Base-by-base conservation (phyloP, 2,888 invertebrate species). In the Torymus tubicola region DNA sequence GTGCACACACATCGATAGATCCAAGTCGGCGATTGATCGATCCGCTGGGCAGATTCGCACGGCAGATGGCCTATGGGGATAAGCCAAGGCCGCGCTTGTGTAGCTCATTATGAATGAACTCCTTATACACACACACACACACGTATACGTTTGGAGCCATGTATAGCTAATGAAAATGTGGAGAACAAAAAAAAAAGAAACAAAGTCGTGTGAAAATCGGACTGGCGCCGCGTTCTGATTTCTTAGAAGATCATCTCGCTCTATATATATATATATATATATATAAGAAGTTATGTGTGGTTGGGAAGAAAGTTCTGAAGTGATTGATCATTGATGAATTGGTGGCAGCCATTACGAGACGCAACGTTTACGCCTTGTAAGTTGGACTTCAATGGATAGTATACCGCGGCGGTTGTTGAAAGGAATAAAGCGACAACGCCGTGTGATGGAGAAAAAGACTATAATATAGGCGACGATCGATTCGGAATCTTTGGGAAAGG, bases 31-130 rank as follows among this genome's bases (percentile, higher is more conserved):
- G 65, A 42, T 85, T 83, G 86, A 85, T 86, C 85, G 86, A 85
- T 86, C 83, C 84, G 83, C 83, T 82, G 81, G 77, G 79, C 76
- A 79, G 87, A 85, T 85, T 82, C 82, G 80, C 78, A 86, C 87
- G 87, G 88, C 90, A 90, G 90, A 90, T 90, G 90, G 90, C 86
- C 86, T 87, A 88, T 86, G 85, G 86, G 78, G 86, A 85, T 83
- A 79, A 80, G 42, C 42, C 42, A 42, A 42, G 81, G 81, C 84
- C 85, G 84, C 72, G 64, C 82, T 84, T 42, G 8, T 42, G 4
- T 42, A 42, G 8, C 77, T 87, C 85, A 87, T 88, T 89, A 88
- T 85, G 82, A 67, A 84, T 80, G 82, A 82, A 81, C 78, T 82
- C 84, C 85, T 83, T 85, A 86, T 87, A 87, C 10, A 60, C 13